Base-by-base conservation (phyloP, 2,888 invertebrate species). In the Orthonevra nobilis region DNA sequence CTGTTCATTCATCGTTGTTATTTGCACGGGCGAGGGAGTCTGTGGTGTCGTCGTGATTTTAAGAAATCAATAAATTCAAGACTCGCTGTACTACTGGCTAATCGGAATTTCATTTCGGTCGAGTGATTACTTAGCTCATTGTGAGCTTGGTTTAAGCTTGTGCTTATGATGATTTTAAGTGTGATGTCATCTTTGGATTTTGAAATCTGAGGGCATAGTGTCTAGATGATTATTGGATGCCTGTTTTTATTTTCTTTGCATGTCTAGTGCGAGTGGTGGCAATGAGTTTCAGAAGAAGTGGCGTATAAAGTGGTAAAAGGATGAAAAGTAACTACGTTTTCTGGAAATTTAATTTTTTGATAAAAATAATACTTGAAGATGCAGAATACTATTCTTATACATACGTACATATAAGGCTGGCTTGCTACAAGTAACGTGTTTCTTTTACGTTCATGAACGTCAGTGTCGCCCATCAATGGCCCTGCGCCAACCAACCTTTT, bases 11-110 rank as follows among this genome's bases (percentile, higher is more conserved):
- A 50, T 56, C 17, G 64, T 2, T 5, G 30, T 3, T 17, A 20
- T 28, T 26, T 20, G 28, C 14, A 38, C 10, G 9, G 28, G 17
- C n/a, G 30, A 48, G 44, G 28, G 20, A 58, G 56, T 28, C 61
- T 48, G 68, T 36, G 54, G n/a, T n/a, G n/a, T n/a, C n/a, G n/a
- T n/a, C 46, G 44, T 36, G 40, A 63, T 36, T 52, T 72, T 19
- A 77, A 77, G 72, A 77, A 77, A 77, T 77, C 77, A 72, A 77
- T 77, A 77, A 77, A 58, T 77, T 61, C 42, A 70, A 77, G 70
- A 54, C 34, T 61, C 54, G 32, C 14, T 69, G n/a, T 26, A 32
- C 26, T 28, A 42, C 60, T n/a, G n/a, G n/a, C 38, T 23, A 63
- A 50, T 70, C 26, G 34, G 23, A 10, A 19, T 42, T 70, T 50